These are phyloP conservation scores for Palythoa grandiflora DNA, from an alignment of 92 coral and sea anemone genomes.

Conservation along the genomic window DNA sequence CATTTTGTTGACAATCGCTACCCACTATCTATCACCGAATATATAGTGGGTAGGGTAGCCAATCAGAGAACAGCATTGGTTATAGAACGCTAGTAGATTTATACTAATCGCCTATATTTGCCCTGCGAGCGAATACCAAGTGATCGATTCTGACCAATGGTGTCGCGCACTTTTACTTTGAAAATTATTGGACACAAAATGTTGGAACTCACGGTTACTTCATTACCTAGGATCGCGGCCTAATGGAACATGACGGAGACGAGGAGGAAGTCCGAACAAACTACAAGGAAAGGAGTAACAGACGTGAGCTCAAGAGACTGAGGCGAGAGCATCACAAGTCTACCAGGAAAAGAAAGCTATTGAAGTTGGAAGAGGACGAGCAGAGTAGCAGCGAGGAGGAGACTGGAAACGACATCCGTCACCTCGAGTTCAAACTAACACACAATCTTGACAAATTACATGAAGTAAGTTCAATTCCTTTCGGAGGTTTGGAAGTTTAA, in stretches of 20 bases:
- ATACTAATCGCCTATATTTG: too few species aligned
- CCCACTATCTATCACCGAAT: too few species aligned
- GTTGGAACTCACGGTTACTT: not conserved
- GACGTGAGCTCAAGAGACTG: conserved; percentile 82
- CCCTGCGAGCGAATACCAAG: too few species aligned
- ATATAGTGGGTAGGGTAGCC: too few species aligned
- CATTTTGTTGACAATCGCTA: too few species aligned
- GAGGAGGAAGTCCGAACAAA: conserved; percentile 77
- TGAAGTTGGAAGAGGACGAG: conserved; percentile 90
- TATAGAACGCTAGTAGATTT: too few species aligned
- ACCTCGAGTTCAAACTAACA: conserved; percentile 92
- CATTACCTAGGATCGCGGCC: conserved; percentile 68
- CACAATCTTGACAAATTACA: conserved; percentile 90
- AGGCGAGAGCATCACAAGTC: conserved; percentile 87
- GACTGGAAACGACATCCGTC: conserved; percentile 88
- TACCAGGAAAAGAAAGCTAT: conserved; percentile 81
- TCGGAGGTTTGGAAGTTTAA: not conserved
- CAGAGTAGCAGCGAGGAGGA: conserved; percentile 74
- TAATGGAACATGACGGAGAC: conserved; percentile 70
- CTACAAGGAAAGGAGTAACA: conserved; percentile 79
- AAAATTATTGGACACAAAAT: not conserved
- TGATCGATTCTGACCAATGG: too few species aligned
- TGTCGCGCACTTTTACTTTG: too few species aligned
- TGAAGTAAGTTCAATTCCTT: conserved; percentile 46
- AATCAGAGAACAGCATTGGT: too few species aligned